These are phyloP conservation scores for Caenorhabditis brenneri DNA, from an alignment of 1,140 invertebrate species.

Conservation along the genomic window DNA sequence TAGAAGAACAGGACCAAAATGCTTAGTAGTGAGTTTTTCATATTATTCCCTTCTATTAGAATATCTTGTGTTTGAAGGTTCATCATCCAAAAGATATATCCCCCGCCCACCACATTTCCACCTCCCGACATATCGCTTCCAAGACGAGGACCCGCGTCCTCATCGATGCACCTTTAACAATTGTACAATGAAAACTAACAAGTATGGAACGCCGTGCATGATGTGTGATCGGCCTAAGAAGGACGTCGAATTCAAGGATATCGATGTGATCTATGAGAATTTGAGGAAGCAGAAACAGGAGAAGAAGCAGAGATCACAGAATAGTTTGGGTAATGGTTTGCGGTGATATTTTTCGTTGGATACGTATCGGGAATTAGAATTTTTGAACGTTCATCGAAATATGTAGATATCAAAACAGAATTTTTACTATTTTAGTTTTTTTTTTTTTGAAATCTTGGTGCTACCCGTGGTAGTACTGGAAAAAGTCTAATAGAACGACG, in stretches of 20 bases:
- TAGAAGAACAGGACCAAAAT: no score
- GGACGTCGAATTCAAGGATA: neutral
- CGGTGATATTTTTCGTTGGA: no score
- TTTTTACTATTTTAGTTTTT: no score
- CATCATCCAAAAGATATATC: neutral
- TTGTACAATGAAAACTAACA: neutral
- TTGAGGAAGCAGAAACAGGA: neutral
- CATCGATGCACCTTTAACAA: neutral
- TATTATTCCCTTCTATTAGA: no score
- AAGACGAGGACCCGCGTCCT: conserved; percentile 44
- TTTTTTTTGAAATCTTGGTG: no score
- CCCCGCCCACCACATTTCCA: conserved; percentile 53
- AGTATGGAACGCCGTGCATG: conserved; percentile 28
- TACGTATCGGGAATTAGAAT: neutral
- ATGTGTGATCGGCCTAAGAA: conserved; percentile 11
- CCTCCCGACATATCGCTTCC: conserved; percentile 52
- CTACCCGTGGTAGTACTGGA: no score
- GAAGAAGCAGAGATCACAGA: neutral
- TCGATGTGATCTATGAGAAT: conserved; percentile 25
- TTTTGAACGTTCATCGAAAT: no score
- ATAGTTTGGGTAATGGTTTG: conserved; percentile 12
- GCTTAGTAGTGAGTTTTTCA: no score
- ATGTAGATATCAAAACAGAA: no score
- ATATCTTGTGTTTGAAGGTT: no score
- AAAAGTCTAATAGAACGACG: no score